These are phyloP conservation scores for Carabus problematicus DNA, from an alignment of 2,888 invertebrate species.

Conservation along the genomic window DNA sequence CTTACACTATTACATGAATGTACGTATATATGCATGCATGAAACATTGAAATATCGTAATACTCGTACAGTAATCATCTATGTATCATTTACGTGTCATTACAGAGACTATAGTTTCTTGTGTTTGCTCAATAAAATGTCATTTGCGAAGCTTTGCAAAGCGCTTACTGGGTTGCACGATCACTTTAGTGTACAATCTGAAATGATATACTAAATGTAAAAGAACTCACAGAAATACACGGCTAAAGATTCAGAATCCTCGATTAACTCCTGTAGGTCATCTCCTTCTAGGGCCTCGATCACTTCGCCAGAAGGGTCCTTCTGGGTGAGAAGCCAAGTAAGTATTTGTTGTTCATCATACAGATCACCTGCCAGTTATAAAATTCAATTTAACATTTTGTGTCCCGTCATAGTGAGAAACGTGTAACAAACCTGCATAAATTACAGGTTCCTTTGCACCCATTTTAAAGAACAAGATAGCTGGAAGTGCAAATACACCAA, in stretches of 20 bases:
- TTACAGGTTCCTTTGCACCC: conserved; percentile 87
- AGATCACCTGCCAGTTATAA: conserved; percentile 69
- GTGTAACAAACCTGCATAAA: conserved; percentile 77
- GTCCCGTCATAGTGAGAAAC: background rate
- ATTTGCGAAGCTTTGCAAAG: conserved; percentile 35
- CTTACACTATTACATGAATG: too few species aligned
- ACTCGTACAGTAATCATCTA: background rate
- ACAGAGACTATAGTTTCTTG: background rate
- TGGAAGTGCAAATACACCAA: conserved; percentile 88
- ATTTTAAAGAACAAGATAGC: conserved; percentile 90
- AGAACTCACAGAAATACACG: conserved; percentile 89
- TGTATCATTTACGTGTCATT: background rate
- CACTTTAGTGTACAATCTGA: conserved; percentile 14
- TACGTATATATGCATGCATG: background rate
- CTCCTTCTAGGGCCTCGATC: conserved; percentile 87
- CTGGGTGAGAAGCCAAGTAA: conserved; percentile 90
- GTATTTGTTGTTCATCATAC: conserved; percentile 84
- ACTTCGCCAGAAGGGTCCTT: conserved; percentile 92
- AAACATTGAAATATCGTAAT: background rate
- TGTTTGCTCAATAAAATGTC: conserved; percentile 20
- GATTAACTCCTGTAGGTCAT: conserved; percentile 76
- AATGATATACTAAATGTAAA: conserved; percentile 13
- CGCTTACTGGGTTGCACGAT: background rate
- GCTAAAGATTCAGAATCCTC: conserved; percentile 83
- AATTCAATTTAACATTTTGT: background rate